Conservation (phyloP, 2,888 invertebrate species). For the Agriopis leucophaearia region DNA sequence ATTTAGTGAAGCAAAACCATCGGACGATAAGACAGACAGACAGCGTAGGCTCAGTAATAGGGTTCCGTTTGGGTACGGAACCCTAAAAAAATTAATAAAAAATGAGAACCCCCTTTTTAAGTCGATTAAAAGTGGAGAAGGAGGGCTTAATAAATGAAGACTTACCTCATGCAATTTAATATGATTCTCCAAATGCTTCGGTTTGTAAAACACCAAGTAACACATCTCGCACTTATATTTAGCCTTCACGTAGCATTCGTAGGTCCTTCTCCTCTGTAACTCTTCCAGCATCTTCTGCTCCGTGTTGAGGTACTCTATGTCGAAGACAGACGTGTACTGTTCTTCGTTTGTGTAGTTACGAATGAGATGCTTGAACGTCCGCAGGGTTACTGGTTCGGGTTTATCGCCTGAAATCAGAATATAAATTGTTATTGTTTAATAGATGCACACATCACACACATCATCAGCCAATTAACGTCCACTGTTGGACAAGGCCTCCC, state of each 20-base stretch:
- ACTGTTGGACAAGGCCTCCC: too few species aligned
- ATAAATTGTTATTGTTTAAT: not conserved
- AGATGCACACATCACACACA: too few species aligned
- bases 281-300: slow-evolving; percentile 10
- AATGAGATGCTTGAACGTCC: slow-evolving; percentile 8
- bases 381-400: slow-evolving; percentile 10
- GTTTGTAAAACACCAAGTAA: slow-evolving; percentile 13
- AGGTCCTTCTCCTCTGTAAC: slow-evolving; percentile 3
- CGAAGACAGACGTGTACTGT: slow-evolving; percentile 11
- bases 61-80: too few species aligned
- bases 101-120: too few species aligned
- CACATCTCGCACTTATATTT: slow-evolving; percentile 13
- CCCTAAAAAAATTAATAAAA: too few species aligned
- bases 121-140: too few species aligned
- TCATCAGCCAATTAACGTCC: too few species aligned
- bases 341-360: slow-evolving; percentile 8
- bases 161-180: slow-evolving; percentile 10
- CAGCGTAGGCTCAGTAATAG: too few species aligned
- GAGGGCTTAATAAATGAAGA: too few species aligned
- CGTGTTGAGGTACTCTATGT: slow-evolving; percentile 18
- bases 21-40: too few species aligned
- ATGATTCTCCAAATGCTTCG: slow-evolving; percentile 17
- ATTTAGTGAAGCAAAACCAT: too few species aligned
- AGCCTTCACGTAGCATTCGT: slow-evolving; percentile 11
- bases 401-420: slow-evolving; percentile 4